phyloP scores from a whole-genome alignment of 1,140 invertebrate genomes.

The Dendrolimus kikuchii region DNA sequence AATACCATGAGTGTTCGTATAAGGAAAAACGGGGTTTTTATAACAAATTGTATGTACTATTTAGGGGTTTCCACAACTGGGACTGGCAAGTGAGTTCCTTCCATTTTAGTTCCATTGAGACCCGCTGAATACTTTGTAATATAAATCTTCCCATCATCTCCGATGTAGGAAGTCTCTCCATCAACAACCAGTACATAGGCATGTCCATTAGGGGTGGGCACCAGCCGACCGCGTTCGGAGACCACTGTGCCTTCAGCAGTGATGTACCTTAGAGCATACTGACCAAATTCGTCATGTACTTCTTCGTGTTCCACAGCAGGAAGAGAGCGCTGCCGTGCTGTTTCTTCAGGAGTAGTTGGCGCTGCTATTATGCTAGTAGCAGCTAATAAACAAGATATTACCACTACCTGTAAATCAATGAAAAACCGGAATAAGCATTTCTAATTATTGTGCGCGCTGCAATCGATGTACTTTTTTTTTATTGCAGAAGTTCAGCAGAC shows the following conservation, averaged over 20 bases:
- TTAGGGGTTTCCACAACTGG: not conserved
- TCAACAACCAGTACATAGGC: slow-evolving; percentile 43
- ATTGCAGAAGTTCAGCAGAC: too few species aligned
- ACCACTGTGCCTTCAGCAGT: slow-evolving; percentile 57
- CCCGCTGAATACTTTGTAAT: slow-evolving; percentile 50
- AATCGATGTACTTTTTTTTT: too few species aligned
- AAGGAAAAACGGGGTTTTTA: too few species aligned
- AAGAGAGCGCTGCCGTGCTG: slow-evolving; percentile 6
- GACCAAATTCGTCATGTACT: slow-evolving; percentile 48
- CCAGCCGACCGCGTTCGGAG: slow-evolving; percentile 42
- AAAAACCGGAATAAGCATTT: too few species aligned
- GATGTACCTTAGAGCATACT: slow-evolving; percentile 52
- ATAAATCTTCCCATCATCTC: slow-evolving; percentile 46
- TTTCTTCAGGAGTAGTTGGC: not conserved
- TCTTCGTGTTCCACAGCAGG: slow-evolving; percentile 40
- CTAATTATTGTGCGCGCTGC: too few species aligned
- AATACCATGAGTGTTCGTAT: too few species aligned
- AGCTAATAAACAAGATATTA: not conserved
- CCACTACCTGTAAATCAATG: slow-evolving; percentile 4
- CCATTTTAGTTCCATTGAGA: slow-evolving; percentile 41
- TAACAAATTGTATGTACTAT: too few species aligned
- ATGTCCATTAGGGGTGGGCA: slow-evolving; percentile 32
- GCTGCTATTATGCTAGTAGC: slow-evolving; percentile 1
- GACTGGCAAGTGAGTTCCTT: slow-evolving; percentile 19
- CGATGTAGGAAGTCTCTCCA: slow-evolving; percentile 41